Conservation (phyloP, 2,113 vertebrate genomes). For the Lamprologus ornatipinnis region DNA sequence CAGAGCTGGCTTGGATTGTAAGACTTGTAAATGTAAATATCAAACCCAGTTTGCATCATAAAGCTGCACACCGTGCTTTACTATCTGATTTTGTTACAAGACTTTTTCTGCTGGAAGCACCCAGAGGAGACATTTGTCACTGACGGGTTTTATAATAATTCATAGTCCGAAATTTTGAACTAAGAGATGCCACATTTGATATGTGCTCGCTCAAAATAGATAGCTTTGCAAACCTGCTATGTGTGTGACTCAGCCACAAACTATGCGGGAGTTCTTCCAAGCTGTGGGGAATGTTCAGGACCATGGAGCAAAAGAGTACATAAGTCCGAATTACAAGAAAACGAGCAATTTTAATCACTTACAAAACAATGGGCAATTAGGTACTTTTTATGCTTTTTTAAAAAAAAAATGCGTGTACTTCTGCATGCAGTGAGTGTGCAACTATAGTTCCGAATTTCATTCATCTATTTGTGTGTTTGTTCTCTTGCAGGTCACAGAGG, state of each 20-base stretch:
- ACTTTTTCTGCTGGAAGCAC: background rate
- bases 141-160: background rate
- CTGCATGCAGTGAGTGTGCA: background rate
- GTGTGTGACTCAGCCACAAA: conserved; percentile 17
- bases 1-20: conserved; percentile 16
- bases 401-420: background rate
- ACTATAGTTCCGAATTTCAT: background rate
- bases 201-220: conserved; percentile 11
- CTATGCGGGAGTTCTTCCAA: background rate
- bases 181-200: conserved; percentile 13
- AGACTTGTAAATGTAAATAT: conserved; percentile 15
- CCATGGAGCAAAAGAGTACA: background rate
- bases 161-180: background rate
- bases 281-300: background rate
- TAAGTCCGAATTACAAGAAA: background rate
- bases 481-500: background rate
- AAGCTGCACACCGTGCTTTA: background rate
- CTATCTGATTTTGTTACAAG: background rate
- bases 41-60: background rate
- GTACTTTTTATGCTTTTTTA: background rate
- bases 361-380: background rate
- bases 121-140: background rate
- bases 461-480: background rate
- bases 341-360: background rate
- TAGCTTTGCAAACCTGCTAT: background rate